These are phyloP conservation scores for Calliphora vomitoria DNA, from an alignment of 2,888 invertebrate species.

Conservation along the genomic window DNA sequence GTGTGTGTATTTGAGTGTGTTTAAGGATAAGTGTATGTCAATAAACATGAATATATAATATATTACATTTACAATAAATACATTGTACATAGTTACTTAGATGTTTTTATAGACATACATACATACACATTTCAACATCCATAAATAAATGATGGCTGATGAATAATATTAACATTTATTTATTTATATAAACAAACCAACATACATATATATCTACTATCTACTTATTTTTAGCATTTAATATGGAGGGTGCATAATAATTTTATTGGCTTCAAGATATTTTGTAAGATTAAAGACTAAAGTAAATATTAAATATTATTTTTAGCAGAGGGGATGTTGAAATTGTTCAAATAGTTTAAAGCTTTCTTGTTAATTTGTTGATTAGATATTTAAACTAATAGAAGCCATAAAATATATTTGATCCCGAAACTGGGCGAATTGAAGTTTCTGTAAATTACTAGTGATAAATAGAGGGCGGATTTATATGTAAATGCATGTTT, in stretches of 20 bases:
- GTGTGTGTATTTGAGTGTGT: not conserved
- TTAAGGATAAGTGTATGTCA: slow-evolving; percentile 44
- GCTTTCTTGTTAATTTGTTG: not conserved
- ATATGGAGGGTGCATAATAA: slow-evolving; percentile 66
- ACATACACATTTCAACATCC: not conserved
- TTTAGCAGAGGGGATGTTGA: not conserved
- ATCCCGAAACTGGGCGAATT: no score
- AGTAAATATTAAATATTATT: not conserved
- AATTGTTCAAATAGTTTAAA: not conserved
- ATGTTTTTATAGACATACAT: not conserved
- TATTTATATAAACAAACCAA: slow-evolving; percentile 28
- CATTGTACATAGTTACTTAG: not conserved
- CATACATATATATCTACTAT: slow-evolving; percentile 26
- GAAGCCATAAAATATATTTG: slow-evolving; percentile 1
- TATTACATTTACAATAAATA: not conserved
- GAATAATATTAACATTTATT: slow-evolving; percentile 50
- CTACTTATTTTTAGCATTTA: not conserved
- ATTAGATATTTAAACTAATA: not conserved
- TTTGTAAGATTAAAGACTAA: slow-evolving; percentile 7
- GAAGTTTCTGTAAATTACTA: no score
- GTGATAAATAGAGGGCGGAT: no score
- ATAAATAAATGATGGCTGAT: slow-evolving; percentile 54
- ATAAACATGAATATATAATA: slow-evolving; percentile 41
- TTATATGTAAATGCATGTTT: no score
- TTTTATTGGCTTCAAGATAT: slow-evolving; percentile 51